These are phyloP conservation scores for Chloroceryle inda DNA, from an alignment of 2,797 vertebrate species.

Conservation along the genomic window DNA sequence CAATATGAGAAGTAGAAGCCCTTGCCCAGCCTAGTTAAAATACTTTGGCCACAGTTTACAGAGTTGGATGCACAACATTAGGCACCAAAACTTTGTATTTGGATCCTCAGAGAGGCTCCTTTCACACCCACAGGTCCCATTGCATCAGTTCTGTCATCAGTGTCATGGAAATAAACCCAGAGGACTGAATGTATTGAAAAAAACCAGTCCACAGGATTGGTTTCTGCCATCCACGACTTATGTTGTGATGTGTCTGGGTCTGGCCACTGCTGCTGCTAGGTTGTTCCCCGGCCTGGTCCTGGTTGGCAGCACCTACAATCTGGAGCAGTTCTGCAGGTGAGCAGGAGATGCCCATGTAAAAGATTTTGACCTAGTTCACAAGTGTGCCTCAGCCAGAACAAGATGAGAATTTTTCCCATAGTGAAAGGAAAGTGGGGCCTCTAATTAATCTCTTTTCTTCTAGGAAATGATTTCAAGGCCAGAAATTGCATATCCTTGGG, in stretches of 20 bases:
- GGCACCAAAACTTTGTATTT: not conserved
- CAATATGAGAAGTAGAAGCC: constrained; percentile 62
- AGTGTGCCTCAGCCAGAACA: not conserved
- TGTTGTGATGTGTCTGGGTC: not conserved
- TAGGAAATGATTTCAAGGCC: constrained; percentile 60
- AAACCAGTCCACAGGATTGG: accelerated
- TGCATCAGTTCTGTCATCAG: not conserved
- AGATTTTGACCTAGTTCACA: not conserved
- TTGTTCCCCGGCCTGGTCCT: not conserved
- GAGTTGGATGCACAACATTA: not conserved
- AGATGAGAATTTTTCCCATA: not conserved
- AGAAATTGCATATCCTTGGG: constrained; percentile 62
- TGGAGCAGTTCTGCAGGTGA: not conserved
- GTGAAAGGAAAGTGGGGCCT: constrained; percentile 5
- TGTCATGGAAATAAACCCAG: accelerated
- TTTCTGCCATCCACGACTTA: not conserved
- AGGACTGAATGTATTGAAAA: not conserved
- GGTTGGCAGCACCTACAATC: not conserved
- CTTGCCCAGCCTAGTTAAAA: constrained; percentile 40
- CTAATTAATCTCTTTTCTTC: constrained; percentile 54
- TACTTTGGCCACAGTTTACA: constrained; percentile 42
- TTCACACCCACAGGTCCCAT: not conserved
- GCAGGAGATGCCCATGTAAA: not conserved
- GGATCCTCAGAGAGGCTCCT: not conserved
- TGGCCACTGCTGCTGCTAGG: not conserved